Conservation (phyloP, 2,797 vertebrate genomes). For the Halcyon chelicuti region DNA sequence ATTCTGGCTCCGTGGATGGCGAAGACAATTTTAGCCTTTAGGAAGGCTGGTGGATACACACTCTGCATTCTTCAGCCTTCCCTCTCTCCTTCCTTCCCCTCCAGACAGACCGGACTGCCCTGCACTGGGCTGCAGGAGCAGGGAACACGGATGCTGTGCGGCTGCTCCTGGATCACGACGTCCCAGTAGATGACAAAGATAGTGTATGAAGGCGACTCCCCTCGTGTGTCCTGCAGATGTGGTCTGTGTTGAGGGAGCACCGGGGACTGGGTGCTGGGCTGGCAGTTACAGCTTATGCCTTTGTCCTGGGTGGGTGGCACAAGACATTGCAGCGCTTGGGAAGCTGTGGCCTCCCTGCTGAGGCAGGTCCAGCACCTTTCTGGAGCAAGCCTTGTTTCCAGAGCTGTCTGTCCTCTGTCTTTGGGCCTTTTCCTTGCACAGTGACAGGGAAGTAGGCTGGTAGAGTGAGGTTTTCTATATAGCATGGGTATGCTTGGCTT, state of each 20-base stretch:
- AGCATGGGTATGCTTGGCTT: neutral
- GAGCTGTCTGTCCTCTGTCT: neutral
- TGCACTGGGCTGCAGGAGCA: conserved; percentile 90
- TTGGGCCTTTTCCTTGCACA: neutral
- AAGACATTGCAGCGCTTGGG: neutral
- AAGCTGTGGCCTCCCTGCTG: neutral
- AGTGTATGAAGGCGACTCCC: conserved; percentile 71
- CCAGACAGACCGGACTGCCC: conserved; percentile 86
- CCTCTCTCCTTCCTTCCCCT: neutral
- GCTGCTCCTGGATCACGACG: conserved; percentile 84
- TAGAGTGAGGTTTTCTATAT: neutral
- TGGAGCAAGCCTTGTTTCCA: neutral
- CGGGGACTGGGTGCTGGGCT: neutral
- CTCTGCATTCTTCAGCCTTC: neutral
- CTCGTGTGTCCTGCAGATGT: neutral
- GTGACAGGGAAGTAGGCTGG: neutral
- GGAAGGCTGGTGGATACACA: neutral
- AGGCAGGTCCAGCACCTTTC: neutral
- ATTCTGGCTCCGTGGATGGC: neutral
- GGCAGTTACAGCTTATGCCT: neutral
- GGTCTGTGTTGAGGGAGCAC: neutral
- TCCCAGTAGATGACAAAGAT: conserved; percentile 84
- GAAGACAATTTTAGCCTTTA: neutral
- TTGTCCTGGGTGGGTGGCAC: neutral
- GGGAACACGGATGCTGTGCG: conserved; percentile 86